phyloP scores from a whole-genome alignment of 2,113 vertebrate genomes.

The Hyaena hyaena region DNA sequence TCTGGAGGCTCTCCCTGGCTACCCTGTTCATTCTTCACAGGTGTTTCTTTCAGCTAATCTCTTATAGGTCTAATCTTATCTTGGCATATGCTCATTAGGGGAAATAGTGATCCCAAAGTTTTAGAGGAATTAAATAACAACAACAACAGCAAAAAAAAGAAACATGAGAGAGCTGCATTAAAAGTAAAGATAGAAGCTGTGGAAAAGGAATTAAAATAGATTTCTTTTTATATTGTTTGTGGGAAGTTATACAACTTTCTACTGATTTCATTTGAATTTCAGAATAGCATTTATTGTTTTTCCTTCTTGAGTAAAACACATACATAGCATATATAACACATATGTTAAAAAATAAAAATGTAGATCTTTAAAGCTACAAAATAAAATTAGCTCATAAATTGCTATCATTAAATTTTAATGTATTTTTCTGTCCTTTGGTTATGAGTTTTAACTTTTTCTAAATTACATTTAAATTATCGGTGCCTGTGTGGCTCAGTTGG shows the following conservation, averaged over 20 bases:
- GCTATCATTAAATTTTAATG: neutral
- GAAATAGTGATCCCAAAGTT: neutral
- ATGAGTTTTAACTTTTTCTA: neutral
- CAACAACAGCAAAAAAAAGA: neutral
- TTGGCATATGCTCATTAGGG: neutral
- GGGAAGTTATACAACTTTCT: neutral
- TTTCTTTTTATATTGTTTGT: neutral
- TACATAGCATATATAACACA: neutral
- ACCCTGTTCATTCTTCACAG: neutral
- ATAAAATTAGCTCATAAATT: neutral
- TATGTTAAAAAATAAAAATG: neutral
- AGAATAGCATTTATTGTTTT: neutral
- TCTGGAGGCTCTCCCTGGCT: too few species aligned
- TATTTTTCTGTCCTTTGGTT: neutral
- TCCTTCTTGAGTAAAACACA: neutral
- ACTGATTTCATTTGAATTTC: constrained; percentile 27
- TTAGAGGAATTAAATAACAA: neutral
- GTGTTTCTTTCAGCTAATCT: neutral
- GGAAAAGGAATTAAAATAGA: neutral
- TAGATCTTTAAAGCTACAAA: constrained; percentile 19
- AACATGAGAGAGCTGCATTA: neutral
- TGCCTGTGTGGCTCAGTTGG: too few species aligned
- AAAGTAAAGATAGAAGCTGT: neutral
- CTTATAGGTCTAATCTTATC: neutral
- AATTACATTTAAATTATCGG: too few species aligned